A percentile compares a stretch with the other conserved stretches of the same genome.
These are phyloP conservation scores for Drosophila novamexicana DNA, from an alignment of 1,140 invertebrate genomes.

Conservation along the genomic window DNA sequence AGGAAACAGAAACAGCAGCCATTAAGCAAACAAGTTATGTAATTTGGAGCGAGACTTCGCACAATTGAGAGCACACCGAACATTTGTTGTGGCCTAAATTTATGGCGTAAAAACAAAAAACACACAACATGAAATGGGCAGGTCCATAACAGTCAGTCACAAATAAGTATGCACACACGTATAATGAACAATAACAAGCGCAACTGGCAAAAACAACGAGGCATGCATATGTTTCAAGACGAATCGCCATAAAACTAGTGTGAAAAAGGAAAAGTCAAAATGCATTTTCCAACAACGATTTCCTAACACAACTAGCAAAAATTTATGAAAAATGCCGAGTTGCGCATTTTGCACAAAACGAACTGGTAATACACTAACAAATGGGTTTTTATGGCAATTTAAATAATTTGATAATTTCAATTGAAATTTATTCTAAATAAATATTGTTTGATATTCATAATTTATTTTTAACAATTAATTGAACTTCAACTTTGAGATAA, in stretches of 20 bases:
- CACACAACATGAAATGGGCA: constrained; percentile 22
- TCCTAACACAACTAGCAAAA: constrained; percentile 19
- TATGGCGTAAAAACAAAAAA: constrained; percentile 6
- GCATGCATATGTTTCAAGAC: constrained; percentile 1
- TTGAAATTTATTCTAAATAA: too few species aligned
- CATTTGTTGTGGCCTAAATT: constrained; percentile 42
- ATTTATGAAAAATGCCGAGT: constrained; percentile 2
- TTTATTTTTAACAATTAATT: too few species aligned
- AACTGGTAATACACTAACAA: constrained; percentile 10
- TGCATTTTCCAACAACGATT: constrained; percentile 55
- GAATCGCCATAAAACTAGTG: constrained; percentile 51
- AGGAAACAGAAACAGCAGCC: constrained; percentile 36
- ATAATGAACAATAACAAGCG: not conserved
- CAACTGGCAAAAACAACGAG: not conserved
- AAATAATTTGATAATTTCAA: too few species aligned
- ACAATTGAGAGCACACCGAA: constrained; percentile 7
- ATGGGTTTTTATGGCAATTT: too few species aligned
- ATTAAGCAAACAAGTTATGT: constrained; percentile 60
- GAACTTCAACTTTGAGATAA: too few species aligned
- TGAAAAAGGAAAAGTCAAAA: constrained; percentile 53
- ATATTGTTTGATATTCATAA: too few species aligned
- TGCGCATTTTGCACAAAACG: not conserved
- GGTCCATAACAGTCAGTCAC: constrained; percentile 18
- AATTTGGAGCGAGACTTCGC: constrained; percentile 12
- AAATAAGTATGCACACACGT: constrained; percentile 7